phyloP scores from a whole-genome alignment of 30 jellyfish, hydroid and myxozoan genomes.

The Aurelia sp. region DNA sequence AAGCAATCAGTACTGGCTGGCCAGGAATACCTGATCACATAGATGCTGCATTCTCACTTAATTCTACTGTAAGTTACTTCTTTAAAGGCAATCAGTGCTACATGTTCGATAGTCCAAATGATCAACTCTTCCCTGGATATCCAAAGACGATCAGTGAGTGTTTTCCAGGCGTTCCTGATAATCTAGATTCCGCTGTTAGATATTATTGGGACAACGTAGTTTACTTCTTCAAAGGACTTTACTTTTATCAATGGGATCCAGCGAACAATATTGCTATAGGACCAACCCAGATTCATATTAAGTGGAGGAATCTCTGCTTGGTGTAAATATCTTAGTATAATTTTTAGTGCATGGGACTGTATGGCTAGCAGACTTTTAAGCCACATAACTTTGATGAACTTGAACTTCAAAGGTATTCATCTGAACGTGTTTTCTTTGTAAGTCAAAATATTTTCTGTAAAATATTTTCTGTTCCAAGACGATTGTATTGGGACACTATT shows the following conservation, averaged over 20 bases:
- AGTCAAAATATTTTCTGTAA: too few relatives aligned
- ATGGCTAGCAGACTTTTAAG: too few relatives aligned
- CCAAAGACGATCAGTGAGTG: conserved; percentile 67
- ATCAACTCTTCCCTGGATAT: conserved; percentile 60
- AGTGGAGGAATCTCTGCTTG: conserved; percentile 81
- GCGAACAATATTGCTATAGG: conserved; percentile 42
- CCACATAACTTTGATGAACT: too few relatives aligned
- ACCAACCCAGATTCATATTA: conserved; percentile 34
- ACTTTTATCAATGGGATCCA: conserved; percentile 57
- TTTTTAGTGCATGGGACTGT: too few relatives aligned
- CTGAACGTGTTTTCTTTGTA: too few relatives aligned
- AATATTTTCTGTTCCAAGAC: too few relatives aligned
- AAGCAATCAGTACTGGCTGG: conserved; percentile 77
- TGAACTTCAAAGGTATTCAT: too few relatives aligned
- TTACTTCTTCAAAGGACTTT: conserved; percentile 73
- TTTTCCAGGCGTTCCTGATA: conserved; percentile 79
- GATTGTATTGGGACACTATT: too few relatives aligned
- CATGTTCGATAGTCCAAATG: conserved; percentile 50
- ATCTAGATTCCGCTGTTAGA: conserved; percentile 78
- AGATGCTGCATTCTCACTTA: conserved; percentile 88
- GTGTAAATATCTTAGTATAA: conserved; percentile 8
- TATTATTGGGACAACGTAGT: conserved; percentile 69
- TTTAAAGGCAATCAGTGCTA: conserved; percentile 73
- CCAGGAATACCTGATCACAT: conserved; percentile 80
- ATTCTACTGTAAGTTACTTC: conserved; percentile 65